These are phyloP conservation scores for Microcebus lehilahytsara DNA, from an alignment of 2,113 vertebrate genomes.

Conservation along the genomic window DNA sequence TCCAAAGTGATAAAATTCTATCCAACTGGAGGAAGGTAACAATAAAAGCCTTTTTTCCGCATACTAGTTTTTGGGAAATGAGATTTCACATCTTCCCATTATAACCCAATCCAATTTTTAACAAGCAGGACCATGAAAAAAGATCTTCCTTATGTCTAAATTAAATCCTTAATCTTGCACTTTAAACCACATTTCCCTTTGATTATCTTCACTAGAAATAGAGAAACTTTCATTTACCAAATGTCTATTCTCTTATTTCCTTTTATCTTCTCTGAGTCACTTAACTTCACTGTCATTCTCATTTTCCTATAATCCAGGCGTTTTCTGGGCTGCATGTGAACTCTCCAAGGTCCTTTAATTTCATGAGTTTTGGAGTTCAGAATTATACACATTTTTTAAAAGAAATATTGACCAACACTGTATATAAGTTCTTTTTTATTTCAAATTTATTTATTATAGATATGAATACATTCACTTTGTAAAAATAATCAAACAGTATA, in stretches of 20 bases:
- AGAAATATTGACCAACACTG: background rate
- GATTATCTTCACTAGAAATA: background rate
- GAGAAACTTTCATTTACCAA: constrained; percentile 6
- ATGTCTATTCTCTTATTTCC: constrained; percentile 1
- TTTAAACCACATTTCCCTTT: constrained; percentile 50
- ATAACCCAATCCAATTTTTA: constrained; percentile 2
- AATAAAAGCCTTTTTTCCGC: background rate
- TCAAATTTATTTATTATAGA: constrained; percentile 20
- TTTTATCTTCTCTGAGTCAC: background rate
- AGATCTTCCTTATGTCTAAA: constrained; percentile 13
- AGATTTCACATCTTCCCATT: background rate
- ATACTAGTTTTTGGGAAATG: background rate
- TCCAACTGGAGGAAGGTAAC: background rate
- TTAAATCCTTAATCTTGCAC: constrained; percentile 7
- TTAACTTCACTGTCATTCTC: background rate
- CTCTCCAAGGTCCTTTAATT: background rate
- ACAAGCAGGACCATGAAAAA: constrained; percentile 1
- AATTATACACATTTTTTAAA: constrained; percentile 28
- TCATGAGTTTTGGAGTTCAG: background rate
- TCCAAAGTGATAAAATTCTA: background rate
- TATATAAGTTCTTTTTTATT: constrained; percentile 28
- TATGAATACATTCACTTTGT: constrained; percentile 29
- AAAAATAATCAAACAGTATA: background rate
- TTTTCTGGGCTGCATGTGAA: background rate
- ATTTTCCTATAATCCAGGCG: background rate